phyloP scores from a whole-genome alignment of 2,888 invertebrate genomes.

The Theodoxus fluviatilis region DNA sequence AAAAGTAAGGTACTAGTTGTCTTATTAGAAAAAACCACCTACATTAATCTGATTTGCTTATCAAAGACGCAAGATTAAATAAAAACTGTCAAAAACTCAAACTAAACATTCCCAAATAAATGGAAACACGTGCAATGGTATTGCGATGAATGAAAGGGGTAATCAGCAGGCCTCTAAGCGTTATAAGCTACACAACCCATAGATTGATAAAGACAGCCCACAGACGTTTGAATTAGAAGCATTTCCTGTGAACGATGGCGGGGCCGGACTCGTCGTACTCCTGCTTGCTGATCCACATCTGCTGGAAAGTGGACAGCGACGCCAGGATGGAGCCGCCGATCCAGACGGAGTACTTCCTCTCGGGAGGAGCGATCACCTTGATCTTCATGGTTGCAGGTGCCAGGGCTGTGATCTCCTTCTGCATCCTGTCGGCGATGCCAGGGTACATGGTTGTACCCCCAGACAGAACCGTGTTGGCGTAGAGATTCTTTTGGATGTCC shows the following conservation, averaged over 20 bases:
- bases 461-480: slow-evolving; percentile 75
- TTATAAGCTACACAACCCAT: too few relatives aligned
- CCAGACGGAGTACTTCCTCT: slow-evolving; percentile 76
- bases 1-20: too few relatives aligned
- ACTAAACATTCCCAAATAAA: too few relatives aligned
- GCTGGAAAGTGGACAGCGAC: slow-evolving; percentile 69
- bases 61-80: too few relatives aligned
- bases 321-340: slow-evolving; percentile 97
- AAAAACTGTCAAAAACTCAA: too few relatives aligned
- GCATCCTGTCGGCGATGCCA: slow-evolving; percentile 95
- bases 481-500: slow-evolving; percentile 47
- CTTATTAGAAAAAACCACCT: too few relatives aligned
- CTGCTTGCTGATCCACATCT: slow-evolving; percentile 56
- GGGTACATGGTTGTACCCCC: slow-evolving; percentile 96
- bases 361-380: slow-evolving; percentile 71
- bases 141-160: too few relatives aligned
- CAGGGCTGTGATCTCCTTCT: slow-evolving; percentile 92
- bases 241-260: slow-evolving; percentile 94
- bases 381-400: slow-evolving; percentile 73
- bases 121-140: too few relatives aligned
- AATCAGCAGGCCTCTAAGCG: too few relatives aligned
- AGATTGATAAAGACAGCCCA: too few relatives aligned
- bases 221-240: too few relatives aligned
- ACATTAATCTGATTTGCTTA: too few relatives aligned
- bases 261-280: slow-evolving; percentile 57